Conservation (phyloP, 2,113 vertebrate species). For the Excalfactoria chinensis region DNA sequence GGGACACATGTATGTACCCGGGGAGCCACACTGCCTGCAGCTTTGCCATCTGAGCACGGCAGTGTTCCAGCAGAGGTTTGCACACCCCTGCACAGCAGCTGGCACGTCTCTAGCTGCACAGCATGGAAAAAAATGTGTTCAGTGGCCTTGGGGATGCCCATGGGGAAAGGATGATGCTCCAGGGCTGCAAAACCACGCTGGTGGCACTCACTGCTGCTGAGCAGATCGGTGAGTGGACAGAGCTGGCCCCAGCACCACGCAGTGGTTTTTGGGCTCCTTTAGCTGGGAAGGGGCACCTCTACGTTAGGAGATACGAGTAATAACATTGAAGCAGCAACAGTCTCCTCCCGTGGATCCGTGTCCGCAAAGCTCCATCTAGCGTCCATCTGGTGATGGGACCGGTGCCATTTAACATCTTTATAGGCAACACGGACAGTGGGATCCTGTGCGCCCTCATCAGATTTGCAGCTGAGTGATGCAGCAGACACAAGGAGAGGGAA, state of each 20-base stretch:
- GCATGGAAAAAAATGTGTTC: not conserved
- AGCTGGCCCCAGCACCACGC: accelerated
- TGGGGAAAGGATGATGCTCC: not conserved
- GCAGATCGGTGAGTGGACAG: not conserved
- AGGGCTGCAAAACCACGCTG: not conserved
- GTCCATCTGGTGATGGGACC: too few relatives aligned
- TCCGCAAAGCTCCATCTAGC: constrained; percentile 68
- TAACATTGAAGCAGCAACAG: not conserved
- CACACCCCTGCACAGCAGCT: not conserved
- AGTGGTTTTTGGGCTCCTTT: not conserved
- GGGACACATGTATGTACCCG: accelerated
- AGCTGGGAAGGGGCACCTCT: not conserved
- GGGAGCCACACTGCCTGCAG: not conserved
- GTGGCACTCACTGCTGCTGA: not conserved
- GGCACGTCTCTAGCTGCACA: accelerated
- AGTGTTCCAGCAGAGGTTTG: not conserved
- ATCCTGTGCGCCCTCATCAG: too few relatives aligned
- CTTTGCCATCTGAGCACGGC: accelerated
- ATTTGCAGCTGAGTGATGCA: too few relatives aligned
- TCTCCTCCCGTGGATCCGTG: not conserved
- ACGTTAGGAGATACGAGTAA: not conserved
- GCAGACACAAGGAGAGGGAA: too few relatives aligned
- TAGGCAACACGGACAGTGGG: too few relatives aligned
- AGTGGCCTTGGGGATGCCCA: not conserved
- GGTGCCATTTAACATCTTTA: too few relatives aligned